Evolutionary conservation across 2,888 invertebrate species (phyloP).

Genomic region (Panzeria rudis): DNA sequence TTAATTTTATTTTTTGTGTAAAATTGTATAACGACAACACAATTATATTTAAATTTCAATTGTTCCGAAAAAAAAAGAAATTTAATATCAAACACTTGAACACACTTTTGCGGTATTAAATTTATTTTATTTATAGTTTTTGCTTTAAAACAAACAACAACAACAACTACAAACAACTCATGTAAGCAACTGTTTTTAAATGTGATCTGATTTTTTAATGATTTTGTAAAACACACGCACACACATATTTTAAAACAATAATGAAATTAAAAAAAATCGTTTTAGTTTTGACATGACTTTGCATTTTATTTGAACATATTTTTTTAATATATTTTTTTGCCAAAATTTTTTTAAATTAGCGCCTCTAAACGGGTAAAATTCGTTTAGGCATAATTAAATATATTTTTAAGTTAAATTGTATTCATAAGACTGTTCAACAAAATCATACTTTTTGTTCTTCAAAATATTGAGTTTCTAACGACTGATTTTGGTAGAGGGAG

Average conservation of each 20-base stretch:
- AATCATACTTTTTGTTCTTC: too few relatives aligned
- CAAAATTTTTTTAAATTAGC: neutral
- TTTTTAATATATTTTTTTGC: neutral
- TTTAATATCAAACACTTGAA: slow-evolving; percentile 19
- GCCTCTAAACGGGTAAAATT: neutral
- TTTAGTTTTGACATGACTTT: neutral
- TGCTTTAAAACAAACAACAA: neutral
- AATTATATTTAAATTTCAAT: slow-evolving; percentile 68
- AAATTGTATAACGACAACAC: slow-evolving; percentile 62
- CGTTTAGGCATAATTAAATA: slow-evolving; percentile 9
- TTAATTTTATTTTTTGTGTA: neutral
- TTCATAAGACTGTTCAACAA: too few relatives aligned
- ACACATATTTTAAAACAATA: neutral
- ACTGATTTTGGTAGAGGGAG: too few relatives aligned
- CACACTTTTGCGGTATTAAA: slow-evolving; percentile 6
- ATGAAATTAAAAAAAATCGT: neutral
- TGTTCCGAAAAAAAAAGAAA: slow-evolving; percentile 56
- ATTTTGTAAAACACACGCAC: slow-evolving; percentile 33
- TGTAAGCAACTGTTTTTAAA: slow-evolving; percentile 38
- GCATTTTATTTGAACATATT: neutral
- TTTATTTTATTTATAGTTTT: slow-evolving; percentile 16
- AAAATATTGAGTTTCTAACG: too few relatives aligned
- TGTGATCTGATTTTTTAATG: slow-evolving; percentile 55
- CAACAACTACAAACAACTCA: slow-evolving; percentile 5
- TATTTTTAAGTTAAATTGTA: neutral